Base-by-base conservation (phyloP, 2,888 invertebrate species). In the Trichogramma dendrolimi region DNA sequence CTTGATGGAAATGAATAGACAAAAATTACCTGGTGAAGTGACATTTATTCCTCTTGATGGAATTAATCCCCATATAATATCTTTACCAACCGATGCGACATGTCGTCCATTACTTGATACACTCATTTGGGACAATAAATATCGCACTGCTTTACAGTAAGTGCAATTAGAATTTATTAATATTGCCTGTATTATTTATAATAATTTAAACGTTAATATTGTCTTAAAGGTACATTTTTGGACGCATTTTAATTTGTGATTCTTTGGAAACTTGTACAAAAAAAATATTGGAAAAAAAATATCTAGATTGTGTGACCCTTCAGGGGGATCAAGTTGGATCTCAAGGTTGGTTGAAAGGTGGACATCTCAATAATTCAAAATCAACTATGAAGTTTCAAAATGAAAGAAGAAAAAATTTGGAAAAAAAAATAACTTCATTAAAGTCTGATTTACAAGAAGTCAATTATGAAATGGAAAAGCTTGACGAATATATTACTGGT, bases 11-110 rank as follows among this genome's bases (percentile, higher is more conserved):
- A 97, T 99, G 92, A 99, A 99, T 79, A 85, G 92, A 62, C 91
- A 95, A 73, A 91, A 91, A 72, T 82, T 98, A 60, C 97, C 97
- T 0, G 99, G 99, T 0, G 98, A 99, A 82, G 96, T 97, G 0
- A 98, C 97, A 0, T 99, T 99, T 78, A 96, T 98, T 94, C 98
- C 99, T 0, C 82, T 99, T 55, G 99, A 99, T 83, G 85, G 98
- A 52, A 53, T 39, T 27, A 60, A 14, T 5, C 43, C 38, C 10
- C 47, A 57, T 55, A 6, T 42, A 47, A 5, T 11, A 10, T 4
- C 11, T 27, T 27, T 27, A 54, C 27, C 43, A 44, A 10, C 27
- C 38, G 6, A 11, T 40, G 8, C 47, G 14, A 4, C n/a, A 38
- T 27, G 27, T 27, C 14, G 8, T 41, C 27, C 27, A 1, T 2